These are phyloP conservation scores for Halcyon badia DNA, from an alignment of 2,797 vertebrate genomes.

Conservation along the genomic window DNA sequence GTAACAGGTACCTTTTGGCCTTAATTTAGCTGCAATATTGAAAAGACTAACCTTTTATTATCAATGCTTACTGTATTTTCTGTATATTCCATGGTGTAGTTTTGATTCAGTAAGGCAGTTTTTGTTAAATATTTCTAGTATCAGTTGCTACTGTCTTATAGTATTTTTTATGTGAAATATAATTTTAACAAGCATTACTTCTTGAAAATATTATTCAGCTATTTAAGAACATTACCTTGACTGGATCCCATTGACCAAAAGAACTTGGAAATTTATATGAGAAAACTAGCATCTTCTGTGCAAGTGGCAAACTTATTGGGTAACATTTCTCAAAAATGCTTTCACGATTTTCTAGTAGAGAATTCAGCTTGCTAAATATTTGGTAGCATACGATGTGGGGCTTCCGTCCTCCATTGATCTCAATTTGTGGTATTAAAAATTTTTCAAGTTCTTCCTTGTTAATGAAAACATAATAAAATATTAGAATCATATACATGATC, in stretches of 20 bases:
- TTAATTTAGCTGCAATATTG: background rate
- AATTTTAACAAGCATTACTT: background rate
- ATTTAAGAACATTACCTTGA: constrained; percentile 84
- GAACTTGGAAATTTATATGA: constrained; percentile 89
- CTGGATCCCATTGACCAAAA: constrained; percentile 91
- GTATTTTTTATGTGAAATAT: background rate
- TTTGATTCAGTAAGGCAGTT: background rate
- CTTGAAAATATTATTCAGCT: background rate
- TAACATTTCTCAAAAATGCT: constrained; percentile 92
- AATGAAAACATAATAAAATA: constrained; percentile 51
- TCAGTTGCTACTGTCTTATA: background rate
- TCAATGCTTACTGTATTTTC: background rate
- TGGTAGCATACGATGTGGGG: constrained; percentile 78
- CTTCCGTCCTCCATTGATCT: constrained; percentile 81
- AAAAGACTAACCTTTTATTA: background rate
- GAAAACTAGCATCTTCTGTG: constrained; percentile 85
- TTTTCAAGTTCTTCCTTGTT: constrained; percentile 81
- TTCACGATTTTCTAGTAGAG: constrained; percentile 87
- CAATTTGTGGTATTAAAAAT: constrained; percentile 79
- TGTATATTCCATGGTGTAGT: background rate
- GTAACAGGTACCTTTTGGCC: background rate
- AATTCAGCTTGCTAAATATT: constrained; percentile 82
- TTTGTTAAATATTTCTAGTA: background rate
- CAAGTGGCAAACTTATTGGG: constrained; percentile 82
- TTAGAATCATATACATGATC: background rate